Evolutionary conservation across 2,113 vertebrate genomes (phyloP), one percentile per base, ranked within the genome.

Genomic region (Atlantisia rogersi): DNA sequence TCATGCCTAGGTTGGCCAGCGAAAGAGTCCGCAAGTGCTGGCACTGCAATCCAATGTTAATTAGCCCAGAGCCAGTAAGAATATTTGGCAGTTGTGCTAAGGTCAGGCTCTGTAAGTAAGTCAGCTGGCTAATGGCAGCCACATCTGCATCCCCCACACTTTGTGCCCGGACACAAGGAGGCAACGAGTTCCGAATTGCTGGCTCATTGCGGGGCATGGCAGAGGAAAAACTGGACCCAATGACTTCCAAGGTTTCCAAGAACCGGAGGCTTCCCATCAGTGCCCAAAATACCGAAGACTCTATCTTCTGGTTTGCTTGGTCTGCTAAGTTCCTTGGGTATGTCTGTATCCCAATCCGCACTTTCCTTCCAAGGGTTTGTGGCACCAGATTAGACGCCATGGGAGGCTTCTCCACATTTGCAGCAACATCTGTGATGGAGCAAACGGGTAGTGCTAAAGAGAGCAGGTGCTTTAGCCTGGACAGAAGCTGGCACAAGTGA

Each of bases 71-170:
- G 64, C 99, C 99, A 1, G 98, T 98, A 8, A 99, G 97, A 21
- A 99, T 96, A 40, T 98, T 99, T 31, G 99, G 99, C 91, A 99
- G 97, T 53, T 99, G 99, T 28, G 99, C 99, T 94, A 99, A 97
- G 9, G 99, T 99, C 93, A 99, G 98, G 44, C 98, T 98, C 39
- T 97, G 97, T 73, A 99, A 95, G 65, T 98, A 98, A 48, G 97
- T 97, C 90, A 99, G 92, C 11, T 98, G 98, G 65, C 98, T 97
- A 2, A 99, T 98, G 40, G 98, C 98, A 1, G 99, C 99, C 50
- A 99, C 94, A 88, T 99, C 99, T 0, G 97, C 86, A 35, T 99
- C 99, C 7, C 99, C 98, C 0, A 99, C 98, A 0, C 95, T 98
- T 56, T 98, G 98, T 0, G 99, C 99, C 96, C 98, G 98, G 32